Percentiles rank a stretch among this genome's conserved stretches.
These are phyloP conservation scores for Epiblema foenella DNA, from an alignment of 2,888 invertebrate genomes.

Conservation along the genomic window DNA sequence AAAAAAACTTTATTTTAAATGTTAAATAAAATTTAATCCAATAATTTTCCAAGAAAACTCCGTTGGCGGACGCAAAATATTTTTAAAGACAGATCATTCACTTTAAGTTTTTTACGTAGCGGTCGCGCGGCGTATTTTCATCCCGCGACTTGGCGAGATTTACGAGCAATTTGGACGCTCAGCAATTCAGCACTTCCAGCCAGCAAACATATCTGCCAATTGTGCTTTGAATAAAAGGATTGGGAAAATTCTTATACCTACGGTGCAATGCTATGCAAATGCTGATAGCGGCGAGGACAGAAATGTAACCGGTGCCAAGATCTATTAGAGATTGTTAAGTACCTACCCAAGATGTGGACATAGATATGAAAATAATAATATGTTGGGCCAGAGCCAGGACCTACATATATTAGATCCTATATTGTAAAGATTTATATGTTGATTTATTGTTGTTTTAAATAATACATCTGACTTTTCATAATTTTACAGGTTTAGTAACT, in stretches of 20 bases:
- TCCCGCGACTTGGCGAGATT: conserved; percentile 73
- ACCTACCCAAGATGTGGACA: no score
- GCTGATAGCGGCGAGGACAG: conserved; percentile 1
- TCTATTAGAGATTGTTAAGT: background rate
- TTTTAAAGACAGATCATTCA: conserved; percentile 50
- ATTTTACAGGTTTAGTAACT: no score
- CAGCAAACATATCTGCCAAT: conserved; percentile 76
- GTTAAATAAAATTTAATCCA: background rate
- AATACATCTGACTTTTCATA: no score
- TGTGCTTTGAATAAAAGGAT: conserved; percentile 33
- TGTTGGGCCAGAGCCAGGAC: no score
- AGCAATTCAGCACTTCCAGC: conserved; percentile 79
- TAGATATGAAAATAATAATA: no score
- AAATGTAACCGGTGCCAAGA: conserved; percentile 14
- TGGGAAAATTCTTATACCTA: conserved; percentile 18
- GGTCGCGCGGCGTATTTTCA: conserved; percentile 74
- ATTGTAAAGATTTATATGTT: no score
- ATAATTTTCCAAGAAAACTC: background rate
- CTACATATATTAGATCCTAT: no score
- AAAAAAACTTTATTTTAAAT: background rate
- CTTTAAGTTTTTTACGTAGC: conserved; percentile 52
- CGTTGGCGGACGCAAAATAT: conserved; percentile 15
- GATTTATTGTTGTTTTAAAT: no score
- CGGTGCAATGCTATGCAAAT: conserved; percentile 7
- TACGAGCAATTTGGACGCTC: conserved; percentile 75